Conservation (phyloP, 2,888 invertebrate species). For the Tryphoninae sp. region DNA sequence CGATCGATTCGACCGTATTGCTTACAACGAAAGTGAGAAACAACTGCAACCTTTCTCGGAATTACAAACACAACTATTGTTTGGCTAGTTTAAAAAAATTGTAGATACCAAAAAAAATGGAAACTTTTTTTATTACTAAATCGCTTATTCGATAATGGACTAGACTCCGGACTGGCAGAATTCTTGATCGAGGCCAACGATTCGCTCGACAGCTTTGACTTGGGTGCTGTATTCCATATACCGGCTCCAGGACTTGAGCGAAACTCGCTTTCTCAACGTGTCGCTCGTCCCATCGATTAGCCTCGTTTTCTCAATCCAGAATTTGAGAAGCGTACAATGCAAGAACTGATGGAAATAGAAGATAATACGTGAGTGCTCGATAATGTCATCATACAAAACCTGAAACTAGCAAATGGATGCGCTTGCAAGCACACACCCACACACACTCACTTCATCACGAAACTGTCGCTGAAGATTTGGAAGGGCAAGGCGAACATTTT, state of each 20-base stretch:
- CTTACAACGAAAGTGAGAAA: neutral
- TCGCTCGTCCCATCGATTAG: slow-evolving; percentile 25
- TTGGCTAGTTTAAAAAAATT: no score
- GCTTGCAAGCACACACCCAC: no score
- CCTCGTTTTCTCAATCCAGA: slow-evolving; percentile 26
- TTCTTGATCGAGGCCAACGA: neutral
- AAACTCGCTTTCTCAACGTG: slow-evolving; percentile 27
- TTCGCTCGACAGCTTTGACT: slow-evolving; percentile 3
- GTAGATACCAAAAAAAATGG: no score
- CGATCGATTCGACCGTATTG: slow-evolving; percentile 21
- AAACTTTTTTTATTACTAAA: neutral
- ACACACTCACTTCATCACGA: slow-evolving; percentile 34
- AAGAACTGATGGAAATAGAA: slow-evolving; percentile 39
- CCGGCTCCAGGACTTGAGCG: slow-evolving; percentile 26
- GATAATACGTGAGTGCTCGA: neutral
- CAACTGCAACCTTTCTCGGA: no score
- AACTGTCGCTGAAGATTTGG: slow-evolving; percentile 54
- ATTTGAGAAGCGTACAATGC: slow-evolving; percentile 47
- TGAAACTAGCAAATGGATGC: neutral
- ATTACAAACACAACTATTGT: no score
- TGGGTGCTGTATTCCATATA: slow-evolving; percentile 30
- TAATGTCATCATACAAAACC: neutral
- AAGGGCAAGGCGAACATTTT: slow-evolving; percentile 42
- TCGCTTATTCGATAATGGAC: neutral
- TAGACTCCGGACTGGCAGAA: neutral